Base-by-base conservation (phyloP, 2,113 vertebrate genomes). In the Callionymus lyra region DNA sequence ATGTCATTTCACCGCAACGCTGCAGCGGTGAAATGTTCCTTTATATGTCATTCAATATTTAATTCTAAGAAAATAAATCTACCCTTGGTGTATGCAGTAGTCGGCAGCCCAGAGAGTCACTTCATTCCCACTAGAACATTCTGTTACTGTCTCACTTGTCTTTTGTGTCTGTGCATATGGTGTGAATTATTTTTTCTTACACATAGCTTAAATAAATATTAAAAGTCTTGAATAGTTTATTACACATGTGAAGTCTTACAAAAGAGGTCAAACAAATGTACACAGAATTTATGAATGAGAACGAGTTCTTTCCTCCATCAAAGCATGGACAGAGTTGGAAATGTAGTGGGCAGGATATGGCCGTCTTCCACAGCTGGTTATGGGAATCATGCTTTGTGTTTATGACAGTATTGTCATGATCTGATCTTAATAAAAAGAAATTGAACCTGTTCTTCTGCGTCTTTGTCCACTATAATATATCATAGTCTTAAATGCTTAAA, bases 321-420 rank as follows among this genome's bases (percentile, higher is more conserved):
- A 19, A 51, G 40, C 33, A 51, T 31, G 16, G 44, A 49, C 46
- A 27, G 15, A 35, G 48, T 21, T 16, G 21, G 21, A 27, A 27
- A 27, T 27, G 4, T 27, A 67, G 47, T 56, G 56, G 50, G 59
- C 50, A 53, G 33, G 51, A 68, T 61, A 73, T 53, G 61, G 48
- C 65, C 58, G 76, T 82, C 74, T 85, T 84, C 81, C 80, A 68
- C 42, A 59, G 44, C 56, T 72, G 65, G 56, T 63, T 54, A 65
- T 65, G 66, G 71, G 63, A 68, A 49, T 59, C 62, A 64, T 63
- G 59, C 54, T 54, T 66, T 42, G 59, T 77, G 61, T 72, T 69
- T 47, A 61, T 73, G 70, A 74, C 68, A 74, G 50, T 75, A 65
- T 67, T 76, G 80, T 72, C 49, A 70, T 59, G 68, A 47, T 78